Base-by-base conservation (phyloP, 2,888 invertebrate genomes). In the Oligia fasciuncula region DNA sequence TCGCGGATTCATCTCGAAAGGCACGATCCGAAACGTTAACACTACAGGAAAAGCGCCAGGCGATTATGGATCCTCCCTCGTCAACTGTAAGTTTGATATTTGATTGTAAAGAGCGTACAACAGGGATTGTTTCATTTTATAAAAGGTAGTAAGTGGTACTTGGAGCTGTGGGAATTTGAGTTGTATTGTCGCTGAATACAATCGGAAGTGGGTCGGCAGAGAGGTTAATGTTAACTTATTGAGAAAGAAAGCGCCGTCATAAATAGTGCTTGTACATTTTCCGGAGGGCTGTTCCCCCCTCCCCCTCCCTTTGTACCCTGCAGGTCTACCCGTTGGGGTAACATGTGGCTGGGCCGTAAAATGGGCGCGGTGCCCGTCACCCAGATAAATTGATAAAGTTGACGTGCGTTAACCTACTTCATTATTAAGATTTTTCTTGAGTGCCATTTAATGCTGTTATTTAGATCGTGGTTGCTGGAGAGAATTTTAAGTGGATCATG, bases 201-300 rank as follows among this genome's bases (percentile, higher is more conserved):
- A 85, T 90, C 80, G 81, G 74, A 85, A 91, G 82, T 91, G 70
- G 89, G 68, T 84, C 71, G 89, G 73, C 73, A 66, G 76, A 89
- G 85, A 83, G 85, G 79, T 87, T 90, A 90, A 91, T 88, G 89
- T 90, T 92, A 90, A 89, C 88, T 92, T 92, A 92, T 92, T 93
- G 92, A 90, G 90, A 90, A 87, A 89, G 89, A 89, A 87, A 89
- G 88, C 83, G 87, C 81, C 79, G 85, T 90, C 90, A 91, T 92
- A 93, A 92, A 92, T 92, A 91, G 90, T 91, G 85, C 88, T 90
- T 90, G 89, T 92, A 93, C 91, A 91, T 93, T 94, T 94, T 90
- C 90, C 89, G 84, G 88, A 78, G 76, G 88, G 77, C 67, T 73
- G 51, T 81, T 11, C 68, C 67, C 62, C 74, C 68, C 60, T 54